Evolutionary conservation across 1,140 invertebrate genomes (phyloP).

Genomic region (Drosophila truncata): DNA sequence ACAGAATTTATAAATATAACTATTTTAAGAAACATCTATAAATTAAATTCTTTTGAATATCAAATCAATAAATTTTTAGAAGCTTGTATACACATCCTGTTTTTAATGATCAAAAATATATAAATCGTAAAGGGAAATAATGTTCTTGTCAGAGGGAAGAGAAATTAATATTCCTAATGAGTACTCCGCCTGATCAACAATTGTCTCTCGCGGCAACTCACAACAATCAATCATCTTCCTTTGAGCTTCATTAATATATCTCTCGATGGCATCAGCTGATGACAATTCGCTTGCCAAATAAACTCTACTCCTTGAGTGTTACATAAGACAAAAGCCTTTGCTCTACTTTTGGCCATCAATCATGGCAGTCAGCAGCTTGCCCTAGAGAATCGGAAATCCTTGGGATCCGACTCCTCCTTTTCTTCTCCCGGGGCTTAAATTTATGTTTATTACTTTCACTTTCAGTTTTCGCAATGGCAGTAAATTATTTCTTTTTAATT

Average conservation of each 20-base stretch:
- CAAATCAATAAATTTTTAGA: not conserved
- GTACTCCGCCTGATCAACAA: slow-evolving; percentile 23
- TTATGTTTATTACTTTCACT: slow-evolving; percentile 70
- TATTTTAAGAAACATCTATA: not conserved
- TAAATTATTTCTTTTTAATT: slow-evolving; percentile 80
- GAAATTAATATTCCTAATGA: slow-evolving; percentile 22
- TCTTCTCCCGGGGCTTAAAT: slow-evolving; percentile 36
- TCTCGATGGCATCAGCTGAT: slow-evolving; percentile 62
- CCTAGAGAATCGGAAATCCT: slow-evolving; percentile 43
- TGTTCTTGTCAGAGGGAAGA: not conserved
- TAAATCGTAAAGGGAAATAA: not conserved
- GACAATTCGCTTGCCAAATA: slow-evolving; percentile 57
- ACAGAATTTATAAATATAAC: too few species aligned
- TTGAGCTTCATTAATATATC: slow-evolving; percentile 66
- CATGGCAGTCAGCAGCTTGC: slow-evolving; percentile 53
- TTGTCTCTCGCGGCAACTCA: slow-evolving; percentile 12
- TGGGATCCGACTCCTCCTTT: slow-evolving; percentile 4
- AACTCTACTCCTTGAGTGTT: slow-evolving; percentile 45
- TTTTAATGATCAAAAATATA: not conserved
- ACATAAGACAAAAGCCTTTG: slow-evolving; percentile 58
- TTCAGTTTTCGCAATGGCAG: slow-evolving; percentile 26
- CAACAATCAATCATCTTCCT: slow-evolving; percentile 58
- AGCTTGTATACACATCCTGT: not conserved
- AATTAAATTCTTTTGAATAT: not conserved
- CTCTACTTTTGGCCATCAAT: slow-evolving; percentile 56